Evolutionary conservation across 1,140 invertebrate genomes (phyloP).

Genomic region (Holotrichia oblita): DNA sequence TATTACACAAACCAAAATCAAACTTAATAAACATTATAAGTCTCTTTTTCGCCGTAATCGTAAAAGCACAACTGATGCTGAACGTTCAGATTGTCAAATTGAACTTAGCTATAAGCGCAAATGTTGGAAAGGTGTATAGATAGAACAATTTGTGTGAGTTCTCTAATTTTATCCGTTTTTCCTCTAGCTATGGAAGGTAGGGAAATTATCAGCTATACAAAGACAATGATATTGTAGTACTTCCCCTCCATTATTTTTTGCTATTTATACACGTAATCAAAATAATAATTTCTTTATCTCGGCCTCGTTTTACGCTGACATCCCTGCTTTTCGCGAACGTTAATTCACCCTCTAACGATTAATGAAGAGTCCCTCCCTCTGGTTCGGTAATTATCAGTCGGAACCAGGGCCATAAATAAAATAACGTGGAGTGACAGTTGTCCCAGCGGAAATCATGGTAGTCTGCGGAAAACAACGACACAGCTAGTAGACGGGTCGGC

Average conservation of each 20-base stretch:
- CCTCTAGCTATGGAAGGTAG: too few relatives aligned
- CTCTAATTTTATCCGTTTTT: too few relatives aligned
- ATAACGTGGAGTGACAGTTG: constrained; percentile 17
- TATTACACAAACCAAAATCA: too few relatives aligned
- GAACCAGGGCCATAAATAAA: constrained; percentile 11
- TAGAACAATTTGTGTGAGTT: too few relatives aligned
- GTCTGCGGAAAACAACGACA: constrained; percentile 13
- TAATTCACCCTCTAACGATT: constrained; percentile 21
- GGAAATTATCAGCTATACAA: neutral
- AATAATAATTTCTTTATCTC: constrained; percentile 31
- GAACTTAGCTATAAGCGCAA: too few relatives aligned
- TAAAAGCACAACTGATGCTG: too few relatives aligned
- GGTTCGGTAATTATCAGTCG: constrained; percentile 30
- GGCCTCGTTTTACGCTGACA: neutral
- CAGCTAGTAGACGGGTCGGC: neutral
- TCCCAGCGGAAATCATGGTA: constrained; percentile 11
- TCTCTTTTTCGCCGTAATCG: too few relatives aligned
- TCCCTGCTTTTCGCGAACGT: neutral
- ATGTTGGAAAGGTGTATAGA: too few relatives aligned
- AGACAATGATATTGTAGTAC: neutral
- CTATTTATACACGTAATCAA: neutral
- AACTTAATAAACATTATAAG: too few relatives aligned
- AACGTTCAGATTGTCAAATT: too few relatives aligned
- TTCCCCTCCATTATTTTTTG: neutral
- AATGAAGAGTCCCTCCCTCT: constrained; percentile 3